phyloP scores from a whole-genome alignment of 64 coral and sea anemone species.

The Actinia equina region DNA sequence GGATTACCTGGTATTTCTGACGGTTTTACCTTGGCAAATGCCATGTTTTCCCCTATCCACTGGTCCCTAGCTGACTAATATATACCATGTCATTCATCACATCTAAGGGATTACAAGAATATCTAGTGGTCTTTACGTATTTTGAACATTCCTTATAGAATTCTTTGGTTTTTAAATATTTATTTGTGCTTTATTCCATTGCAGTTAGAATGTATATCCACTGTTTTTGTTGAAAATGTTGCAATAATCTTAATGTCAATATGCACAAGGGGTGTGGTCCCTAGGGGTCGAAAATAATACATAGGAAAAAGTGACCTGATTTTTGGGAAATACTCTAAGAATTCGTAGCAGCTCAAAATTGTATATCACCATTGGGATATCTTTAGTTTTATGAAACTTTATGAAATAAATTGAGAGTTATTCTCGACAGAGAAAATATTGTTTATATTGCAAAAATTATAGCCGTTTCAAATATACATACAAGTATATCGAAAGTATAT shows the following conservation, averaged over 20 bases:
- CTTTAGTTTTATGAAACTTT: too few relatives aligned
- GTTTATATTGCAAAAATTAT: too few relatives aligned
- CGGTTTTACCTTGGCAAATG: neutral
- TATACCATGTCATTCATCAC: neutral
- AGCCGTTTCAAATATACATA: too few relatives aligned
- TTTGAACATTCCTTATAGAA: neutral
- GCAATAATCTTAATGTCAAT: neutral
- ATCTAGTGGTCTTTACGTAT: neutral
- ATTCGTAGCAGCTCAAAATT: too few relatives aligned
- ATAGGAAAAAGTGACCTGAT: neutral
- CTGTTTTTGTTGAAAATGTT: neutral
- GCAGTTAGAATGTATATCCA: neutral
- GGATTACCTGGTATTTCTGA: neutral
- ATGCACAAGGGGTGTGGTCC: constrained; percentile 4
- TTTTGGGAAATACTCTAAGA: too few relatives aligned
- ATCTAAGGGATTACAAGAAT: neutral
- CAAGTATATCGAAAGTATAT: too few relatives aligned
- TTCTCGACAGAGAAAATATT: too few relatives aligned
- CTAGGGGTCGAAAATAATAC: neutral
- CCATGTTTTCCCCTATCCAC: neutral
- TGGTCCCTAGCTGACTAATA: neutral
- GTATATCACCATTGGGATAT: too few relatives aligned
- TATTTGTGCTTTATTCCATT: neutral
- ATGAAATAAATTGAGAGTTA: too few relatives aligned
- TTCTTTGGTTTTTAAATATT: neutral